phyloP scores from a whole-genome alignment of 2,888 invertebrate genomes.

The Schizaphis graminum region DNA sequence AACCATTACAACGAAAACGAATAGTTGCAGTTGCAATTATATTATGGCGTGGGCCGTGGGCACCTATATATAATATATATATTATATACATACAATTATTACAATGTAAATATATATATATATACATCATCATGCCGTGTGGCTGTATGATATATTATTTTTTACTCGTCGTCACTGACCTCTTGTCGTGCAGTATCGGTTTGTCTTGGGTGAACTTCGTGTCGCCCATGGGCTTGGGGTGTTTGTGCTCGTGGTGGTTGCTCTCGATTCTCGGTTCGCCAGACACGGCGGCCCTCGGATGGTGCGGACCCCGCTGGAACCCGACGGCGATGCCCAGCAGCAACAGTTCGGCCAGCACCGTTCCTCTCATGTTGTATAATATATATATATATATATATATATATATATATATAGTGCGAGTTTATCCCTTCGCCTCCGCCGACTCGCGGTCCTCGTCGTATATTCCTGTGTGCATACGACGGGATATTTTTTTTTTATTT shows the following conservation, averaged over 20 bases:
- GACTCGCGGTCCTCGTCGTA: not conserved
- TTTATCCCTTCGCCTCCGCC: not conserved
- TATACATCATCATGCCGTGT: not conserved
- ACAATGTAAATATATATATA: too few relatives aligned
- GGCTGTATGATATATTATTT: not conserved
- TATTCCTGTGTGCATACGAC: not conserved
- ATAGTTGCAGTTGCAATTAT: not conserved
- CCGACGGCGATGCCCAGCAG: constrained; percentile 48
- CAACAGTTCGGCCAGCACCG: constrained; percentile 53
- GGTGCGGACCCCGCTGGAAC: constrained; percentile 66
- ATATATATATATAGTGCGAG: not conserved
- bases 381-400: too few relatives aligned
- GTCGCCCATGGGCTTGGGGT: constrained; percentile 75
- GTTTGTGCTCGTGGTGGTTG: constrained; percentile 75
- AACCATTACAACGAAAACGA: not conserved
- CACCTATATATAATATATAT: not conserved
- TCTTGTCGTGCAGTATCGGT: constrained; percentile 81
- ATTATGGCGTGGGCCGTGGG: not conserved
- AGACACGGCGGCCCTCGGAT: constrained; percentile 72
- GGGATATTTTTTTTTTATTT: not conserved
- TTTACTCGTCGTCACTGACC: constrained; percentile 74
- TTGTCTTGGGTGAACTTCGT: constrained; percentile 80
- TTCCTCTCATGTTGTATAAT: constrained; percentile 8
- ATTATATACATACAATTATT: too few relatives aligned
- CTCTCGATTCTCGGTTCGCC: constrained; percentile 77